Base-by-base conservation (phyloP, 2,113 vertebrate species). In the Anthoscopus minutus region DNA sequence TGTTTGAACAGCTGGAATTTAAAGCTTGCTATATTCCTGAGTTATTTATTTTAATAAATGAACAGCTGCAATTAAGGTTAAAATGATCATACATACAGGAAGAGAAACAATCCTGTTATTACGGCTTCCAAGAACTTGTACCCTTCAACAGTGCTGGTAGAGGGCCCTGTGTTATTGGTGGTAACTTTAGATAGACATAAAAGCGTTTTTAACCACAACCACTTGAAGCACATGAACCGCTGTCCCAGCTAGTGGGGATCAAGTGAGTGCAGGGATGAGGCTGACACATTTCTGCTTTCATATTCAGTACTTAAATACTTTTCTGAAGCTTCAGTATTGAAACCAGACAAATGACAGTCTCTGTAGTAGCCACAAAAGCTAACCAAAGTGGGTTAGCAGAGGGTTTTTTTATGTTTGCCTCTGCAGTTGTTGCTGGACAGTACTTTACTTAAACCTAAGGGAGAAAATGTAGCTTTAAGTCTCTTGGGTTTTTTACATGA, bases 31-130 rank as follows among this genome's bases (percentile, higher is more conserved):
- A 71, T 94, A 95, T 91, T 94, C 56, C 40, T n/a, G 44, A 71
- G 73, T 76, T 96, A 92, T 96, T 96, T 96, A 81, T 95, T 96
- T 97, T 96, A 96, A 94, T 96, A 95, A 93, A 93, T 30, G 92
- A 87, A 77, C 54, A 61, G 80, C 70, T 95, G 85, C 89, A 96
- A 97, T 94, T 96, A 96, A 95, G 72, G 83, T 92, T 94, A 73
- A 94, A 94, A 81, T 79, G 47, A 95, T 93, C 74, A 85, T 42
- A 67, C 47, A 91, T 24, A n/a, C 77, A 93, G 83, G 86, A 94
- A 94, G 89, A 89, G 84, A 97, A 95, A 81, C 44, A 82, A 83
- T 80, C 86, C 79, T 71, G 58, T 83, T 72, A 62, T 89, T 80
- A 94, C 0, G 1, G 70, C 67, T 96, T 95, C 89, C 69, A 93